Evolutionary conservation across 2,888 invertebrate species (phyloP), one percentile per base, ranked within the genome.

Genomic region (Ectropis crepuscularia): DNA sequence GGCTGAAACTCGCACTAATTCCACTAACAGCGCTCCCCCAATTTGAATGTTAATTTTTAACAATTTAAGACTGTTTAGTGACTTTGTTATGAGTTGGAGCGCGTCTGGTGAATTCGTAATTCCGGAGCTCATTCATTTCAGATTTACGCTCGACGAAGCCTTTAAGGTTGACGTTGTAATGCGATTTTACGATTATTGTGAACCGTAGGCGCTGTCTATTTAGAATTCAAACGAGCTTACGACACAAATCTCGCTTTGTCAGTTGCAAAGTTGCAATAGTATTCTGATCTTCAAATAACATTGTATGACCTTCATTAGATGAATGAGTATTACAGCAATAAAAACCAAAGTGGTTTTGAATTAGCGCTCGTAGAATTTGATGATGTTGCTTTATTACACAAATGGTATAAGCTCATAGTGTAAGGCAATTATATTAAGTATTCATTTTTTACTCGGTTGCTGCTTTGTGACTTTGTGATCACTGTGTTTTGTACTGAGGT

Each of bases 31-130:
- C 86, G 76, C 86, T 85, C 84, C 86, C 83, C 85, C 88, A 87
- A 91, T 91, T 90, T 90, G 86, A 90, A 92, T 92, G 90, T 87
- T 88, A 91, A 91, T 91, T 90, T 91, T 91, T 91, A 89, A 89
- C 89, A 89, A 91, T 90, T 91, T 86, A 83, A 85, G 85, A 83
- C 83, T 85, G 84, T 86, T 87, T 86, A 87, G 83, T 82, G 86
- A 86, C 85, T 87, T 86, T 81, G 83, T 85, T 85, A 85, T 82
- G 85, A 87, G 83, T 79, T 78, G 77, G 78, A 76, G 74, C 78
- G 81, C 81, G 79, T 78, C 81, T 80, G 78, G 75, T 81, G 83
- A 83, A 85, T 85, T 76, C 73, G 70, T 82, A 79, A 85, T 80
- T 71, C 74, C 71, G 69, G 68, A 68, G 69, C 71, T 82, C 79